Percentiles rank a stretch among this genome's conserved stretches.
These are phyloP conservation scores for Petrolisthes cinctipes DNA, from an alignment of 2,888 invertebrate species.

Conservation along the genomic window DNA sequence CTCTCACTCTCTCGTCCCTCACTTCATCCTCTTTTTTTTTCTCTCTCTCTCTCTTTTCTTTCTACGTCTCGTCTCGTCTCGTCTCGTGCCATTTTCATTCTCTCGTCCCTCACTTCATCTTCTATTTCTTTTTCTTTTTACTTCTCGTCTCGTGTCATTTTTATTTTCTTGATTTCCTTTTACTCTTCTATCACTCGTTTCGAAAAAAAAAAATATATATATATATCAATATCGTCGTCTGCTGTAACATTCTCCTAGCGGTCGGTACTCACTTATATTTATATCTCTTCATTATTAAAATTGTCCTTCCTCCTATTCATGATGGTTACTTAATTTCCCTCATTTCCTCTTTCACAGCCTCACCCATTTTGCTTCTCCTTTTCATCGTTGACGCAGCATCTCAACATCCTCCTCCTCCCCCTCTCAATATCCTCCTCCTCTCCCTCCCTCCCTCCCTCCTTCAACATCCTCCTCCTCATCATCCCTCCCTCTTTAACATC, in stretches of 20 bases:
- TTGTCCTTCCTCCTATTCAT: too few relatives aligned
- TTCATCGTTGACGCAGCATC: background rate
- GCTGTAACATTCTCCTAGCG: too few relatives aligned
- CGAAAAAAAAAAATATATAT: too few relatives aligned
- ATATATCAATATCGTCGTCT: too few relatives aligned
- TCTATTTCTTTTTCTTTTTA: background rate
- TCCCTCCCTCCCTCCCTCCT: background rate
- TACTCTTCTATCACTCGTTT: background rate
- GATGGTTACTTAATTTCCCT: background rate
- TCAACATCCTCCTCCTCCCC: background rate
- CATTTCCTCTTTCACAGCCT: background rate
- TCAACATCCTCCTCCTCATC: background rate
- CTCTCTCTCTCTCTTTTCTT: background rate
- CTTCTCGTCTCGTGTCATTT: background rate
- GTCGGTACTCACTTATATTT: too few relatives aligned
- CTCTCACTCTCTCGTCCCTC: background rate
- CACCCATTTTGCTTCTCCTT: background rate
- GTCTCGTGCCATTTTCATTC: background rate
- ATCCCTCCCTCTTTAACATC: background rate
- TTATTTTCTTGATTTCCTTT: background rate
- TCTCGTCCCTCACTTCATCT: background rate
- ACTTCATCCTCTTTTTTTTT: conserved; percentile 17
- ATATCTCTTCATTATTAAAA: too few relatives aligned
- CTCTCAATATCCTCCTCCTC: background rate
- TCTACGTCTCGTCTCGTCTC: background rate